Percentiles rank a stretch among this genome's conserved stretches.
Evolutionary conservation across 2,113 vertebrate species (phyloP).

Genomic region (Heteronetta atricapilla): DNA sequence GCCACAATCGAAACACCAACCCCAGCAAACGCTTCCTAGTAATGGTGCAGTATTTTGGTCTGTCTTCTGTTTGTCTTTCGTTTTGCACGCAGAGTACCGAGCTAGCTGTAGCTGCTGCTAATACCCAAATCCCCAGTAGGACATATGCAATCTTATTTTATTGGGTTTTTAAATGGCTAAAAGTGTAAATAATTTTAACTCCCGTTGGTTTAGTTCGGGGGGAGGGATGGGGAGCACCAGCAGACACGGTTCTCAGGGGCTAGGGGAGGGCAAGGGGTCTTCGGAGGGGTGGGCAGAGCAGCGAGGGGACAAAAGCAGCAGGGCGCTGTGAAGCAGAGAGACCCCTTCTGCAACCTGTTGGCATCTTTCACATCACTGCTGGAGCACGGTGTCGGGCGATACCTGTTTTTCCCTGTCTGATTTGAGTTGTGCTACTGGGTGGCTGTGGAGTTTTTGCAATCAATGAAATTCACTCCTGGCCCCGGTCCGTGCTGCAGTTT

Average conservation of each 20-base stretch:
- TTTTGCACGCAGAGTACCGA: slow-evolving; percentile 67
- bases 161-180: slow-evolving; percentile 65
- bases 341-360: background rate
- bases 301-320: background rate
- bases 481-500: background rate
- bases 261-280: background rate
- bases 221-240: background rate
- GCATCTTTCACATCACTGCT: background rate
- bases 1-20: slow-evolving; percentile 36
- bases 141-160: slow-evolving; percentile 58
- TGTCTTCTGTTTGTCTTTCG: slow-evolving; percentile 67
- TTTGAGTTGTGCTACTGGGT: background rate
- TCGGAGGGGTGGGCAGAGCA: background rate
- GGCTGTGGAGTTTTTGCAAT: background rate
- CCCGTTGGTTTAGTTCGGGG: slow-evolving; percentile 6
- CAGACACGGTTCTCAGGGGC: background rate
- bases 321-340: background rate
- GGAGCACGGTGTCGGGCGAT: background rate
- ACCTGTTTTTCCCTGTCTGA: background rate
- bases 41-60: slow-evolving; percentile 68
- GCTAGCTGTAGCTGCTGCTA: slow-evolving; percentile 66
- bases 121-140: slow-evolving; percentile 47
- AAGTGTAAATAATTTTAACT: slow-evolving; percentile 72
- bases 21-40: slow-evolving; percentile 69
- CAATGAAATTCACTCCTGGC: slow-evolving; percentile 31